Evolutionary conservation across 1,140 invertebrate species (phyloP).

Genomic region (Penaeus japonicus): DNA sequence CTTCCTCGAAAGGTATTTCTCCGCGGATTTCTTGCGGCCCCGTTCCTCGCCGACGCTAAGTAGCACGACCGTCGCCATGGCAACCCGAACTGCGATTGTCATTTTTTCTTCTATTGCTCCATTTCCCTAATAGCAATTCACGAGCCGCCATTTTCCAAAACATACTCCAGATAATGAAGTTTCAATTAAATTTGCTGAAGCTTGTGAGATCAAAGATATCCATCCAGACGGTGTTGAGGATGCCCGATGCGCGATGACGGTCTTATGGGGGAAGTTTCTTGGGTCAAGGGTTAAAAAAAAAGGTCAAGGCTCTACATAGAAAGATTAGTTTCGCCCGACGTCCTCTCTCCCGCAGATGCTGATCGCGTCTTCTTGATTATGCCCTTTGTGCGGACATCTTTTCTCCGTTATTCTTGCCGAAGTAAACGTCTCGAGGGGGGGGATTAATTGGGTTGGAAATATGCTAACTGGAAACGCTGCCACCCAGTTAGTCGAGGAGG

Average conservation of each 20-base stretch:
- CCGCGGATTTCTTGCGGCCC: constrained; percentile 13
- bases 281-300: too few species aligned
- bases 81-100: constrained; percentile 15
- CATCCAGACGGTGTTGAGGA: background rate
- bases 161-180: constrained; percentile 39
- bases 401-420: too few species aligned
- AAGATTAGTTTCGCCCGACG: too few species aligned
- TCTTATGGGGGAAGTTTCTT: background rate
- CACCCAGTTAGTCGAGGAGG: too few species aligned
- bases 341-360: too few species aligned
- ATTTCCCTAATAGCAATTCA: constrained; percentile 32
- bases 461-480: too few species aligned
- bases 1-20: background rate
- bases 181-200: constrained; percentile 41
- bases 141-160: constrained; percentile 11
- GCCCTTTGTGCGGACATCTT: too few species aligned
- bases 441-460: too few species aligned
- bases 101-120: constrained; percentile 8
- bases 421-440: too few species aligned
- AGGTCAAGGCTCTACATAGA: too few species aligned
- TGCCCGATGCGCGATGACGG: constrained; percentile 25
- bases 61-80: background rate
- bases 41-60: constrained; percentile 22
- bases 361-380: too few species aligned
- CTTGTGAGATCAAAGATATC: constrained; percentile 36